Evolutionary conservation across 2,888 invertebrate genomes (phyloP), one percentile per base, ranked within the genome.

Genomic region (Branchellion lobata): DNA sequence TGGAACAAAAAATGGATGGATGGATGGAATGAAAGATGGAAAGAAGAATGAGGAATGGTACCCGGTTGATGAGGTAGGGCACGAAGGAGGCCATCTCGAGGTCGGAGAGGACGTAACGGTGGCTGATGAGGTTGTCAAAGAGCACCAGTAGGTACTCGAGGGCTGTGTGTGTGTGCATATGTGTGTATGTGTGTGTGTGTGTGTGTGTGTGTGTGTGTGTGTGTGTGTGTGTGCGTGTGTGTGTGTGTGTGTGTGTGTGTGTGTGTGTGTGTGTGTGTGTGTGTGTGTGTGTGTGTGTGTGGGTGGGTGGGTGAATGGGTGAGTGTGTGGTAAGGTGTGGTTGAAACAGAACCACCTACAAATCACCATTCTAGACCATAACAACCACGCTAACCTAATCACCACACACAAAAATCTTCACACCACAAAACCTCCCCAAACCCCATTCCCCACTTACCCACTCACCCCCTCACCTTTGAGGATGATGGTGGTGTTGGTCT

Each of bases 401-500:
- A n/a, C 21, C 21, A 8, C 61, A 57, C 61, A 57, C 21, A 8
- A 18, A 18, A 8, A 8, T n/a, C 21, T 57, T 57, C 21, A 5
- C 40, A 40, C 40, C 40, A 40, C 14, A 14, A 40, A 40, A 14
- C 40, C 8, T 5, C 40, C 40, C 40, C 40, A 8, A 5, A 8
- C 40, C 40, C 40, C 14, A 5, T 14, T 14, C 40, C 14, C 40
- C 40, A 5, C 40, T 14, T 40, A 5, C 40, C 14, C 5, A 8
- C 5, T 8, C 14, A 5, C 8, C 40, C 40, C 40, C 61, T 24
- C 61, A 57, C 61, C 61, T 89, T 95, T 96, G 84, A 97, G 90
- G 81, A 98, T 90, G 53, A 98, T 97, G 24, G 96, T 95, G 14
- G 98, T 97, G 89, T 99, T 99, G 33, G 98, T 99, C 89, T 99